A percentile compares a stretch with the other conserved stretches of the same genome.
These are phyloP conservation scores for Galleria mellonella DNA, from an alignment of 1,140 invertebrate genomes.

Conservation along the genomic window DNA sequence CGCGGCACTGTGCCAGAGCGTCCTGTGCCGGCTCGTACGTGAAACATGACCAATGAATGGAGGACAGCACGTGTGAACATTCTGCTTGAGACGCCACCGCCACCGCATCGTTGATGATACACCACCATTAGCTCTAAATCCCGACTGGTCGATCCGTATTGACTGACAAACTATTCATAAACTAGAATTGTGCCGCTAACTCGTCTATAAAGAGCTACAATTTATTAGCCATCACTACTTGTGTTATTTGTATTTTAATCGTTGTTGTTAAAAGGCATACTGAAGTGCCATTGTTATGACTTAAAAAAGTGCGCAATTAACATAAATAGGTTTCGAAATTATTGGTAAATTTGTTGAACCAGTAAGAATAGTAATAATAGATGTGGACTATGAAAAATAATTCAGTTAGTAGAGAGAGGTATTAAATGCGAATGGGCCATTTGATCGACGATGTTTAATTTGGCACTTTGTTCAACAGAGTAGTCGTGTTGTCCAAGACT, in stretches of 20 bases:
- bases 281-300: no score
- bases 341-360: neutral
- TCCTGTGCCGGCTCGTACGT: conserved; percentile 35
- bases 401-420: neutral
- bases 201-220: no score
- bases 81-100: neutral
- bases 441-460: conserved; percentile 22
- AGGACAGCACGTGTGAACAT: conserved; percentile 43
- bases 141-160: no score
- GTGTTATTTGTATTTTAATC: no score
- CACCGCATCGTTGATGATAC: neutral
- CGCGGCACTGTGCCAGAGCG: conserved; percentile 56
- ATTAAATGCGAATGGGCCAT: conserved; percentile 7
- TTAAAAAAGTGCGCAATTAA: no score
- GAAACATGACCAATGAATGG: conserved; percentile 63
- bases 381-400: neutral
- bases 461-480: conserved; percentile 32
- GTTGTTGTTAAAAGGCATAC: no score
- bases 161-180: no score
- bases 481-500: conserved; percentile 16
- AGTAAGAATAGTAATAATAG: neutral
- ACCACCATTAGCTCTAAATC: no score
- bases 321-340: no score
- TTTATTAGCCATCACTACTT: no score
- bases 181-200: no score